phyloP scores from a whole-genome alignment of 2,797 vertebrate genomes.

The Dallia pectoralis region DNA sequence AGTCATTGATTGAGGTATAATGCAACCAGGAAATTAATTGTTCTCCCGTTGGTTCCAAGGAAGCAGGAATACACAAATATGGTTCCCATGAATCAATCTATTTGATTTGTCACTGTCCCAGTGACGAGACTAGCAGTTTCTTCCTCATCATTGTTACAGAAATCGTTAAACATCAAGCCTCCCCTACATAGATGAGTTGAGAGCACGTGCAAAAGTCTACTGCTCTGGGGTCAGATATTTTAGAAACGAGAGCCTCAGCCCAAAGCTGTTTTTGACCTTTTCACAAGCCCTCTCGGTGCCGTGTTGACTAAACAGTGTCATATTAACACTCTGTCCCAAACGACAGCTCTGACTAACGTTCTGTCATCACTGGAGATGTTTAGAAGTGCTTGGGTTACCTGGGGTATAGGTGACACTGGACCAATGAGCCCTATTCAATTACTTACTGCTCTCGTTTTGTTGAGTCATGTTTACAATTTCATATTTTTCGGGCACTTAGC shows the following conservation, averaged over 20 bases:
- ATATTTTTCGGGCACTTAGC: constrained; percentile 26
- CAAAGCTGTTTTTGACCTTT: constrained; percentile 65
- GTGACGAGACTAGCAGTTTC: background rate
- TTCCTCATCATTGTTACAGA: background rate
- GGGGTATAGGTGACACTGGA: constrained; percentile 41
- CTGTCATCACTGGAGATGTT: constrained; percentile 34
- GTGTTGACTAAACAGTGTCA: constrained; percentile 68
- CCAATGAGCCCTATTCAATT: constrained; percentile 16
- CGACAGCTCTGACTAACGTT: constrained; percentile 58
- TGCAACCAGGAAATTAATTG: background rate
- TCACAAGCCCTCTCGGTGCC: constrained; percentile 52
- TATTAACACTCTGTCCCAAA: constrained; percentile 52
- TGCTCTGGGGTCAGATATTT: background rate
- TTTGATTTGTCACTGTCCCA: background rate
- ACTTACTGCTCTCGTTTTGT: background rate
- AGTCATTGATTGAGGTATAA: background rate
- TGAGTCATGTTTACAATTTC: constrained; percentile 10
- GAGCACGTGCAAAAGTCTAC: constrained; percentile 25
- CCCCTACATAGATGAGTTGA: background rate
- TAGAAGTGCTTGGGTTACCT: constrained; percentile 17
- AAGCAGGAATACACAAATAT: background rate
- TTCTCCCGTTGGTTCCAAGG: background rate
- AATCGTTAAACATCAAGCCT: background rate
- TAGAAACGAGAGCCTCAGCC: constrained; percentile 14
- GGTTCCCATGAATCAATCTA: background rate